Evolutionary conservation across 2,797 vertebrate genomes (phyloP).

Genomic region (Sebastes umbrosus): DNA sequence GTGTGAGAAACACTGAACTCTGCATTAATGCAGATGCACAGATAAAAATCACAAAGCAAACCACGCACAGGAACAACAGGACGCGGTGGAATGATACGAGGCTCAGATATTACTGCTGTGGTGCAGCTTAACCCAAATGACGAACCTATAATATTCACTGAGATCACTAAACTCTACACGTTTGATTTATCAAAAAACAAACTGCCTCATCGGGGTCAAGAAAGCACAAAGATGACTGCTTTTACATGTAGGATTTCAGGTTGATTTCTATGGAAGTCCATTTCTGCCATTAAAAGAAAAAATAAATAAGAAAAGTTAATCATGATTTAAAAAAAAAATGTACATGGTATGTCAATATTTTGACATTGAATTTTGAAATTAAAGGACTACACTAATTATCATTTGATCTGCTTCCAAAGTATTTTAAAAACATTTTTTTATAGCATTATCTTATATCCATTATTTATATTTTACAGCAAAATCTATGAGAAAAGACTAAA

Average conservation of each 20-base stretch:
- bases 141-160: no score
- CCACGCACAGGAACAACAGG: background rate
- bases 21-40: no score
- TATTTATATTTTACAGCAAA: background rate
- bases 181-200: background rate
- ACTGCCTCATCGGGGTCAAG: background rate
- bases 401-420: background rate
- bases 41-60: background rate
- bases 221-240: background rate
- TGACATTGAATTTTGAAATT: background rate
- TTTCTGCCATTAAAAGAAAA: background rate
- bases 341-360: background rate
- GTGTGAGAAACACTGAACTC: background rate
- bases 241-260: background rate
- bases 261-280: fast-evolving
- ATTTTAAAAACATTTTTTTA: background rate
- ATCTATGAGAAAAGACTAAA: background rate
- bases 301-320: background rate
- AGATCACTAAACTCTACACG: background rate
- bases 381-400: background rate
- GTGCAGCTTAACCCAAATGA: background rate
- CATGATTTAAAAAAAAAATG: background rate
- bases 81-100: background rate
- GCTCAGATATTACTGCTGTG: background rate
- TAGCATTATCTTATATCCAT: background rate